Conservation (phyloP, 2,888 invertebrate species). For the Ichneumon xanthorius region DNA sequence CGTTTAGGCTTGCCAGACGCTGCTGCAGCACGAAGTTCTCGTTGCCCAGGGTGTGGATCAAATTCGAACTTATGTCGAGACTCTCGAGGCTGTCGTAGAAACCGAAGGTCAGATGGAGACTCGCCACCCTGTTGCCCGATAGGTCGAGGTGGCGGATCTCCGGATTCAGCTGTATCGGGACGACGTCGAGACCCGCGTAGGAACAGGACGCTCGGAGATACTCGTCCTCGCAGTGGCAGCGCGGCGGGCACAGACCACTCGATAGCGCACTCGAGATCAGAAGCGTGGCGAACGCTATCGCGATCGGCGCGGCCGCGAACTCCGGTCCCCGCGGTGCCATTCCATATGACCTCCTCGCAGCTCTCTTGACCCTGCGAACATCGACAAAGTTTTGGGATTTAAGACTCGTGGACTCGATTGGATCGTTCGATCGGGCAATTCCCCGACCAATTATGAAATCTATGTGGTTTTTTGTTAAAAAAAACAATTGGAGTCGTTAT, state of each 20-base stretch:
- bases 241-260: slow-evolving; percentile 91
- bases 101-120: slow-evolving; percentile 91
- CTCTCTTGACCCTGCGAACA: slow-evolving; percentile 62
- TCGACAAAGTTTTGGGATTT: slow-evolving; percentile 27
- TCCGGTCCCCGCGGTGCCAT: slow-evolving; percentile 85
- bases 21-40: slow-evolving; percentile 93
- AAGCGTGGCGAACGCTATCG: slow-evolving; percentile 76
- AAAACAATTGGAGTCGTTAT: no score
- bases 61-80: slow-evolving; percentile 93
- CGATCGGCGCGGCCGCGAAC: slow-evolving; percentile 86
- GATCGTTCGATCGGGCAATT: no score
- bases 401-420: not conserved
- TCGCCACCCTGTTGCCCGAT: slow-evolving; percentile 93
- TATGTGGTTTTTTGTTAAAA: no score
- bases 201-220: slow-evolving; percentile 91
- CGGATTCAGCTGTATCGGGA: slow-evolving; percentile 96
- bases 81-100: slow-evolving; percentile 93
- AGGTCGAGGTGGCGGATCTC: slow-evolving; percentile 93
- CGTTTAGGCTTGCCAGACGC: slow-evolving; percentile 90
- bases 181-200: slow-evolving; percentile 92
- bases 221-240: slow-evolving; percentile 93
- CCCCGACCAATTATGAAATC: no score
- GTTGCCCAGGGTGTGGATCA: slow-evolving; percentile 92
- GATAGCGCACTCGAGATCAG: slow-evolving; percentile 81
- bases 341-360: slow-evolving; percentile 82